Evolutionary conservation across 2,888 invertebrate species (phyloP).

Genomic region (Zeuzera pyrina): DNA sequence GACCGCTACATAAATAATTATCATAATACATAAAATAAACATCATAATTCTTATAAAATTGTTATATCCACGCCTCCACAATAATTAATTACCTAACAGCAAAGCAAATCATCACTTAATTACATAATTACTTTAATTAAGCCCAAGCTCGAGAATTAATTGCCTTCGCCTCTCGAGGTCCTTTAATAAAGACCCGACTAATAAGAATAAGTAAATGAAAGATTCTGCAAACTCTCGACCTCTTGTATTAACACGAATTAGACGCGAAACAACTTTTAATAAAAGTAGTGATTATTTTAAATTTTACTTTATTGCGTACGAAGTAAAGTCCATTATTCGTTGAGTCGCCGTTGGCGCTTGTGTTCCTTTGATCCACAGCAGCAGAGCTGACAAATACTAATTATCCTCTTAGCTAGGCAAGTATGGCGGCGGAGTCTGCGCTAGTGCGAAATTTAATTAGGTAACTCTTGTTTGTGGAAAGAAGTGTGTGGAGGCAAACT

Average conservation of each 20-base stretch:
- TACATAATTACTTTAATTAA: constrained; percentile 30
- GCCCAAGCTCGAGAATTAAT: constrained; percentile 26
- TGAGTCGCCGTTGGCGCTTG: constrained; percentile 15
- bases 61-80: constrained; percentile 1
- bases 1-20: too few relatives aligned
- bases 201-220: constrained; percentile 35
- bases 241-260: too few relatives aligned
- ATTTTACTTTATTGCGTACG: too few relatives aligned
- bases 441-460: constrained; percentile 32
- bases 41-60: too few relatives aligned
- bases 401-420: constrained; percentile 37
- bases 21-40: too few relatives aligned
- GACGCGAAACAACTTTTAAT: too few relatives aligned
- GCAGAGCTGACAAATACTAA: constrained; percentile 41
- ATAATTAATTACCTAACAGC: constrained; percentile 9
- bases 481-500: too few relatives aligned
- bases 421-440: constrained; percentile 28
- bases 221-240: constrained; percentile 32
- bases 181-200: constrained; percentile 11
- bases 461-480: too few relatives aligned
- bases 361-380: constrained; percentile 17
- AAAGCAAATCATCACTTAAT: constrained; percentile 31
- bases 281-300: too few relatives aligned
- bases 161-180: constrained; percentile 19
- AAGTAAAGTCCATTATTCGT: too few relatives aligned